Percentiles rank a stretch among this genome's conserved stretches.
Conservation (phyloP, 1,140 invertebrate genomes). For the Brachionus angularis region DNA sequence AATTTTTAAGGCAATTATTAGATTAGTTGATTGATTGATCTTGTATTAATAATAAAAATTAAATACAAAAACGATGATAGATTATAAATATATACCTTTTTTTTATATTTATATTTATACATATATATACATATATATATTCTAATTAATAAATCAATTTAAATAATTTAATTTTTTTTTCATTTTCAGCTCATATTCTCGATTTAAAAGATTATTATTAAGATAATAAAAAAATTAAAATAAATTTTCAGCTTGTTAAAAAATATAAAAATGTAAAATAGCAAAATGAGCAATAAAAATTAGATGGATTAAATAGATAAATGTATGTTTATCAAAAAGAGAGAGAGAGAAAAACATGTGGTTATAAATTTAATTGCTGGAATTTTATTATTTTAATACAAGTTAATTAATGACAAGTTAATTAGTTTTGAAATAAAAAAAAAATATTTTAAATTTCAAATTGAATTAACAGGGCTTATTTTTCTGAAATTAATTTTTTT, state of each 20-base stretch:
- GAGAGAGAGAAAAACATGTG: conserved; percentile 43
- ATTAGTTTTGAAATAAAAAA: neutral
- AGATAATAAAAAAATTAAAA: conserved; percentile 16
- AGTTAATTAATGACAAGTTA: conserved; percentile 43
- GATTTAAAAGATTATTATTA: neutral
- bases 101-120: too few relatives aligned
- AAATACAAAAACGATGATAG: conserved; percentile 38
- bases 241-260: conserved; percentile 15
- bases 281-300: neutral
- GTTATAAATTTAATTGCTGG: neutral
- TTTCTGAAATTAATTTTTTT: too few relatives aligned
- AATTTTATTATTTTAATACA: too few relatives aligned
- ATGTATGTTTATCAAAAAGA: too few relatives aligned
- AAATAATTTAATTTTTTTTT: neutral
- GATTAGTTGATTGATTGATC: conserved; percentile 43
- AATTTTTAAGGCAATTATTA: conserved; percentile 39
- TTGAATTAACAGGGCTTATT: conserved; percentile 34
- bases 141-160: conserved; percentile 7
- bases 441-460: neutral
- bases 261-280: conserved; percentile 4
- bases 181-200: neutral
- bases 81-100: too few relatives aligned
- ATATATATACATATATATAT: too few relatives aligned
- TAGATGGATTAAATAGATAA: conserved; percentile 34
- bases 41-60: neutral